Evolutionary conservation across 1,140 invertebrate genomes (phyloP).

Genomic region (Metaphire vulgaris): DNA sequence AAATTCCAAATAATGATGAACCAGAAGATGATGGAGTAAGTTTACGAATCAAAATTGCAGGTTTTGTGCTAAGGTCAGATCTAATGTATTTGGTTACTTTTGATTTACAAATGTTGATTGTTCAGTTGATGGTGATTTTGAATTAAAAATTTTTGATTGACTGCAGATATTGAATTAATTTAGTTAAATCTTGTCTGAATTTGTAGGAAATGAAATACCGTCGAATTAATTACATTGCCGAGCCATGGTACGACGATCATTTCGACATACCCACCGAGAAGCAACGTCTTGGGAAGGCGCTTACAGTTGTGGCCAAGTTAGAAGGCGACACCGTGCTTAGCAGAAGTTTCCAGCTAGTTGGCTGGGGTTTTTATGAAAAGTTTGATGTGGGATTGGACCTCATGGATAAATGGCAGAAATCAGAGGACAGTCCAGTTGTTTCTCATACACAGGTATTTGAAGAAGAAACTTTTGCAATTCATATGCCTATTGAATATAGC

Average conservation of each 20-base stretch:
- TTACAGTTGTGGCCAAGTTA: conserved; percentile 55
- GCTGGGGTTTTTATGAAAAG: conserved; percentile 61
- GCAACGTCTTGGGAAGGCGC: conserved; percentile 70
- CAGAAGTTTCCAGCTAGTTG: conserved; percentile 60
- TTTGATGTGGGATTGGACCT: conserved; percentile 56
- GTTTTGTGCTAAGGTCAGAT: not conserved
- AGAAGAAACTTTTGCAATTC: no score
- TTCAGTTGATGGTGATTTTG: not conserved
- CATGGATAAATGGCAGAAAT: conserved; percentile 37
- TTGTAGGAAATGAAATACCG: conserved; percentile 55
- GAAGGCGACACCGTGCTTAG: conserved; percentile 54
- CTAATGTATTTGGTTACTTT: not conserved
- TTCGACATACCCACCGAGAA: conserved; percentile 68
- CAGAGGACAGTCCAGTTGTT: not conserved
- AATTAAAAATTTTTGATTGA: not conserved
- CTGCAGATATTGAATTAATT: no score
- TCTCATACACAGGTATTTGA: conserved; percentile 14
- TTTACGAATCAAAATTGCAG: not conserved
- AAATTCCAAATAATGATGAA: not conserved
- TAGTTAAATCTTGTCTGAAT: no score
- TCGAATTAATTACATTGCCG: conserved; percentile 69
- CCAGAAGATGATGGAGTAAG: not conserved
- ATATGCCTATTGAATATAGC: no score
- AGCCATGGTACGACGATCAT: conserved; percentile 76
- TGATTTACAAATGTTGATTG: not conserved